A percentile compares a stretch with the other conserved stretches of the same genome.
phyloP scores from a whole-genome alignment of 1,140 invertebrate genomes.

The Drosophila arizonae region DNA sequence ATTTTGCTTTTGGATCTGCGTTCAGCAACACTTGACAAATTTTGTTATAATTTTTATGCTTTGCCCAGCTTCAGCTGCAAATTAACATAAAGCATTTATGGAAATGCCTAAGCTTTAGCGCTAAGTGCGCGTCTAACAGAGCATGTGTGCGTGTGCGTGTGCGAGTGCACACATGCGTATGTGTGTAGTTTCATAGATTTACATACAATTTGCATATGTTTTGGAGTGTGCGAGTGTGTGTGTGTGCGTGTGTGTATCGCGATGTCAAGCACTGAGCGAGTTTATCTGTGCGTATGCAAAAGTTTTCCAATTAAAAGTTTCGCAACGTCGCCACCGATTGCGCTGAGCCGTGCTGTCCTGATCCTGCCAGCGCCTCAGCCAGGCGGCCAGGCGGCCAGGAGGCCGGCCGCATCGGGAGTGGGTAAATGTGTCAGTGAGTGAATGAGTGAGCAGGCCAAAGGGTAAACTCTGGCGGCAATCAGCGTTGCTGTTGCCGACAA shows the following conservation, averaged over 20 bases:
- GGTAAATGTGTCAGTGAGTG: background rate
- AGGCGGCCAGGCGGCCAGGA: background rate
- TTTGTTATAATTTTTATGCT: background rate
- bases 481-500: constrained; percentile 45
- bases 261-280: constrained; percentile 57
- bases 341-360: constrained; percentile 1
- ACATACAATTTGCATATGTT: constrained; percentile 41
- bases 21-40: constrained; percentile 14
- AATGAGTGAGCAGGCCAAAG: constrained; percentile 13
- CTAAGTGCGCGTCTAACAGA: constrained; percentile 3
- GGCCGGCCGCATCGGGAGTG: background rate
- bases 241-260: constrained; percentile 23
- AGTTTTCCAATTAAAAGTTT: constrained; percentile 79
- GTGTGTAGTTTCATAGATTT: constrained; percentile 39
- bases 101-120: constrained; percentile 56
- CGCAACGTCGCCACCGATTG: constrained; percentile 43
- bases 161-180: background rate
- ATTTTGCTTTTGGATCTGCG: background rate
- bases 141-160: constrained; percentile 4
- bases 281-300: constrained; percentile 78
- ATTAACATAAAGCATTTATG: constrained; percentile 78
- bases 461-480: constrained; percentile 16
- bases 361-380: constrained; percentile 10
- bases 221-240: background rate
- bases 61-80: constrained; percentile 36